Base-by-base conservation (phyloP, 2,888 invertebrate genomes). In the Chromoteleia sp. region DNA sequence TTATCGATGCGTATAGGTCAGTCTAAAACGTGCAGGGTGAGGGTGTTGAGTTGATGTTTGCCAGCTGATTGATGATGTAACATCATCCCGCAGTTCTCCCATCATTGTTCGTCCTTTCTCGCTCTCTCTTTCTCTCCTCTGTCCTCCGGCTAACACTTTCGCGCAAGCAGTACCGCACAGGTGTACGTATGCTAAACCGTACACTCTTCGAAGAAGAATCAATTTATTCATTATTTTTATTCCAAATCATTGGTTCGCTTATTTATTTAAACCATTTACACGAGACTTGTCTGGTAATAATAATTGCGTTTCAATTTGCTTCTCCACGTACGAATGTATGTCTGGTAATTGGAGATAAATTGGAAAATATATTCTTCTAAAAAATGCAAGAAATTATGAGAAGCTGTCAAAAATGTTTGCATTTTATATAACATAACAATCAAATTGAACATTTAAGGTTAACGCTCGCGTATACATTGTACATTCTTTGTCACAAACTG, bases 41-140 rank as follows among this genome's bases (percentile, higher is more conserved):
- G 86, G 86, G 88, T 87, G 91, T 90, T 91, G 91, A 91, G 90
- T 90, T 89, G 89, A 91, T 90, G 90, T 89, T 90, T 89, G 88
- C 89, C 87, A 88, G 89, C 90, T 90, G 90, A 91, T 91, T 91
- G 90, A 91, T 91, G 91, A 90, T 90, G 90, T 89, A 89, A 90
- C 89, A 88, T 90, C 90, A 89, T 90, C 88, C 89, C 83, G 86
- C 82, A 80, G 81, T 76, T 82, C 76, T 67, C 73, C 67, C 78
- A 76, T 78, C 83, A 76, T 75, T 65, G 59, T 61, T 68, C 82
- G 58, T 68, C 43, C 81, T 81, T 75, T 76, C 79, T 79, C 83
- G 76, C 82, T 29, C 77, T 81, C 82, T 52, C 73, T 83, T 83
- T 75, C 85, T 71, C 76, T 56, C 21, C 65, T 84, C 82, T 73